These are phyloP conservation scores for Cheilosia soror DNA, from an alignment of 2,888 invertebrate species.

Conservation along the genomic window DNA sequence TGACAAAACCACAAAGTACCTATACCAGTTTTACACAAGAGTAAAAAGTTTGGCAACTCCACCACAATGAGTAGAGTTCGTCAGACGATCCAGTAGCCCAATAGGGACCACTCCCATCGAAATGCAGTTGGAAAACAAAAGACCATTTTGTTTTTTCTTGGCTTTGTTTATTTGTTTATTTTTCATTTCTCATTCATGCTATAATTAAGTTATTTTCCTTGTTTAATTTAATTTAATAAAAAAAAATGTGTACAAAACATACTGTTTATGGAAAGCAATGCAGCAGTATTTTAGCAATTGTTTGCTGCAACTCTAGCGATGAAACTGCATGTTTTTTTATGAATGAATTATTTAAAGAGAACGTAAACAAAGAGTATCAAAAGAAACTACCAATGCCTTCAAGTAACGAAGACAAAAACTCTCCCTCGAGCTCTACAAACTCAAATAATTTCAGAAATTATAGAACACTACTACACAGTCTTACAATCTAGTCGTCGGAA, in stretches of 20 bases:
- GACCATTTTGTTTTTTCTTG: conserved; percentile 10
- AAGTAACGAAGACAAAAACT: conserved; percentile 76
- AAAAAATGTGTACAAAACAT: conserved; percentile 54
- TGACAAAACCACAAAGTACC: no score
- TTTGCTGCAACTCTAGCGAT: conserved; percentile 24
- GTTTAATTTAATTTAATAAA: conserved; percentile 32
- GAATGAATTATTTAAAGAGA: conserved; percentile 40
- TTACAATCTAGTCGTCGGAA: conserved; percentile 86
- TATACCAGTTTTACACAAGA: no score
- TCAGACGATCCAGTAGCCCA: no score
- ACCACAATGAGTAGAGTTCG: no score
- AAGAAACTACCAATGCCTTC: conserved; percentile 67
- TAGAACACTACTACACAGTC: conserved; percentile 73
- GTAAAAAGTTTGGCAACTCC: no score
- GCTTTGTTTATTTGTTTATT: conserved; percentile 59
- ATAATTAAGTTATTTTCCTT: conserved; percentile 33
- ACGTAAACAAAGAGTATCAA: conserved; percentile 69
- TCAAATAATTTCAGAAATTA: conserved; percentile 67
- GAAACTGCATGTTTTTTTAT: conserved; percentile 42
- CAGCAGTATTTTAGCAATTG: conserved; percentile 7
- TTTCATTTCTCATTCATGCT: conserved; percentile 48
- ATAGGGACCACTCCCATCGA: neutral
- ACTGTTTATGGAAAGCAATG: conserved; percentile 31
- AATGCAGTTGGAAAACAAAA: neutral
- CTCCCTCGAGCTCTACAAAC: conserved; percentile 57